Conservation (phyloP, 1,140 invertebrate genomes). For the Macrobrachium rosenbergii region DNA sequence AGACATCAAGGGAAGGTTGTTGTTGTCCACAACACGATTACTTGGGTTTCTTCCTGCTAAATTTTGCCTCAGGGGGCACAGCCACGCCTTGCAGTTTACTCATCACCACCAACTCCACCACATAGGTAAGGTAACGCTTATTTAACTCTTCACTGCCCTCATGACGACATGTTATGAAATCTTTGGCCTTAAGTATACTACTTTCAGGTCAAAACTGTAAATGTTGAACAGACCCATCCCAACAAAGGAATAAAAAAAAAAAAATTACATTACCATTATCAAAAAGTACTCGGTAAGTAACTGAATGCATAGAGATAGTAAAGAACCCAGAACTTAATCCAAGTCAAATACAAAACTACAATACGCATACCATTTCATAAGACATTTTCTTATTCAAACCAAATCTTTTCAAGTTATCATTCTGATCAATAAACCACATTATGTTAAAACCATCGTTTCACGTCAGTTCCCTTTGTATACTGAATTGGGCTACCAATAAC, state of each 20-base stretch:
- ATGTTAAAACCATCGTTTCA: conserved; percentile 48
- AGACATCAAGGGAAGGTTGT: conserved; percentile 63
- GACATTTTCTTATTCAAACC: not conserved
- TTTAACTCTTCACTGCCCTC: no score
- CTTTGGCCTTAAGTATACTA: no score
- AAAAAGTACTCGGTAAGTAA: no score
- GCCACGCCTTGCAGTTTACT: conserved; percentile 30
- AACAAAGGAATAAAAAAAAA: no score
- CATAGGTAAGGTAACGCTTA: not conserved
- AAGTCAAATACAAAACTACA: not conserved
- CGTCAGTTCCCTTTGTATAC: conserved; percentile 46
- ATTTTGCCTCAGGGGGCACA: conserved; percentile 29
- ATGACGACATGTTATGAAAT: no score
- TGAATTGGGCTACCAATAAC: conserved; percentile 55
- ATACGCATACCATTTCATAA: conserved; percentile 11
- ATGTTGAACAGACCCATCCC: no score
- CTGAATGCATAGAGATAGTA: no score
- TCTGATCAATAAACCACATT: not conserved
- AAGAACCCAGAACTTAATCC: no score
- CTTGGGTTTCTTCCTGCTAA: conserved; percentile 47
- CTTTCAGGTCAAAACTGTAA: no score
- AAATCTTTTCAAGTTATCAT: not conserved
- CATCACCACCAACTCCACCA: conserved; percentile 22
- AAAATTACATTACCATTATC: no score
- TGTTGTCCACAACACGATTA: conserved; percentile 52